These are phyloP conservation scores for Delichon dasypus DNA, from an alignment of 2,797 vertebrate species.

Conservation along the genomic window DNA sequence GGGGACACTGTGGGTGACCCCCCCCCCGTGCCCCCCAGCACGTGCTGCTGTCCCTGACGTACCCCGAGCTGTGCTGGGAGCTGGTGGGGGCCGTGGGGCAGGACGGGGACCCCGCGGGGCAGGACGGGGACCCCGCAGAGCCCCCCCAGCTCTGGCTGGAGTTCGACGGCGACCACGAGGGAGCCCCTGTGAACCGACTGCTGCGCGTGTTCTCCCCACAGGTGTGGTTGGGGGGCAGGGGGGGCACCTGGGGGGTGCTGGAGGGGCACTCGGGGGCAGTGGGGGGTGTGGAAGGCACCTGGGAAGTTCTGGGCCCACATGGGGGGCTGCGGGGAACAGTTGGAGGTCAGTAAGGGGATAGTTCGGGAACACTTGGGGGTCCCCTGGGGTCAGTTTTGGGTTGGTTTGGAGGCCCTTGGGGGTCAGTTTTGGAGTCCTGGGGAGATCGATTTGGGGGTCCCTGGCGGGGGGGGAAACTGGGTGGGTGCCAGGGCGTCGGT, in stretches of 20 bases:
- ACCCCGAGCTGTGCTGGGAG: constrained; percentile 92
- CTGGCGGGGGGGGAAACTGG: too few species aligned
- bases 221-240: constrained; percentile 30
- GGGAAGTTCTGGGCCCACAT: too few species aligned
- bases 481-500: too few species aligned
- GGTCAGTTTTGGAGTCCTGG: neutral
- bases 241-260: neutral
- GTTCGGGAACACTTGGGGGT: neutral
- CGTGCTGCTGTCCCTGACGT: constrained; percentile 86
- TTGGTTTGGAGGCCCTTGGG: neutral
- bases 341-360: neutral
- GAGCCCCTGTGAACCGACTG: constrained; percentile 88
- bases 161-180: constrained; percentile 90
- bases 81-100: constrained; percentile 88
- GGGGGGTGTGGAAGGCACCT: too few species aligned
- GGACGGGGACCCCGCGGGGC: constrained; percentile 72
- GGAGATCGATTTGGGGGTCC: too few species aligned
- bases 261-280: too few species aligned
- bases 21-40: constrained; percentile 74
- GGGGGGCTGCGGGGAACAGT: neutral
- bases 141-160: constrained; percentile 91
- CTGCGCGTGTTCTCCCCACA: constrained; percentile 92
- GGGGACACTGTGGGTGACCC: neutral
- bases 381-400: neutral
- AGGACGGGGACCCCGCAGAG: constrained; percentile 72